Conservation (phyloP, 2,113 vertebrate species). For the Marmota monax region DNA sequence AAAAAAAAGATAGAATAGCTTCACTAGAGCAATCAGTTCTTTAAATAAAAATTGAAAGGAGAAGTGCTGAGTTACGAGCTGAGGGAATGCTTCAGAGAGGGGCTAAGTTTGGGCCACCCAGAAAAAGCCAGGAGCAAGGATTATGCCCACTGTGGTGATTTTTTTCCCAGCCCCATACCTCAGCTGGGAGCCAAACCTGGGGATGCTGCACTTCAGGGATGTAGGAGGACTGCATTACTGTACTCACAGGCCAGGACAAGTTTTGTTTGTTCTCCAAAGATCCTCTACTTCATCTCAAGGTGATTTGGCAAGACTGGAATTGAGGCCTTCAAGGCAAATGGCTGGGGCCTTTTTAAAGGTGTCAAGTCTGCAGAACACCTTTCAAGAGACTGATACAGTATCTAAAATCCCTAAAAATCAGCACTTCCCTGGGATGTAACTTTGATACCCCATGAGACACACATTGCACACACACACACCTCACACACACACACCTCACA, state of each 20-base stretch:
- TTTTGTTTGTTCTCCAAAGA: neutral
- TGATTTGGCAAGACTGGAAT: conserved; percentile 2
- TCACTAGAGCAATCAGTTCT: neutral
- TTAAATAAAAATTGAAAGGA: neutral
- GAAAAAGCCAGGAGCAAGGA: neutral
- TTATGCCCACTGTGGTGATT: accelerated
- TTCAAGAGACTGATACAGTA: neutral
- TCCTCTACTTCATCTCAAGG: neutral
- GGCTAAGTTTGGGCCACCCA: neutral
- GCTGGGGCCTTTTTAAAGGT: neutral
- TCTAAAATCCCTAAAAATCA: conserved; percentile 26
- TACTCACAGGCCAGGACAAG: conserved; percentile 33
- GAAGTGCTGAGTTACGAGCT: accelerated
- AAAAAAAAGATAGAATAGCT: neutral
- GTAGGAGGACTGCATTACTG: neutral
- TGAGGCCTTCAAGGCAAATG: conserved; percentile 50
- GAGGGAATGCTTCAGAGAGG: too few relatives aligned
- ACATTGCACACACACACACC: too few relatives aligned
- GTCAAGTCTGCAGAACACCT: neutral
- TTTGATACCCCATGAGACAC: neutral
- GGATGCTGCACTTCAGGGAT: neutral
- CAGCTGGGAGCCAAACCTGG: neutral
- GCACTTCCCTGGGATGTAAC: neutral
- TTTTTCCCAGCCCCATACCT: neutral
- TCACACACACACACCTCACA: accelerated